Evolutionary conservation across 1,140 invertebrate genomes (phyloP).

Genomic region (Aphis gossypii): DNA sequence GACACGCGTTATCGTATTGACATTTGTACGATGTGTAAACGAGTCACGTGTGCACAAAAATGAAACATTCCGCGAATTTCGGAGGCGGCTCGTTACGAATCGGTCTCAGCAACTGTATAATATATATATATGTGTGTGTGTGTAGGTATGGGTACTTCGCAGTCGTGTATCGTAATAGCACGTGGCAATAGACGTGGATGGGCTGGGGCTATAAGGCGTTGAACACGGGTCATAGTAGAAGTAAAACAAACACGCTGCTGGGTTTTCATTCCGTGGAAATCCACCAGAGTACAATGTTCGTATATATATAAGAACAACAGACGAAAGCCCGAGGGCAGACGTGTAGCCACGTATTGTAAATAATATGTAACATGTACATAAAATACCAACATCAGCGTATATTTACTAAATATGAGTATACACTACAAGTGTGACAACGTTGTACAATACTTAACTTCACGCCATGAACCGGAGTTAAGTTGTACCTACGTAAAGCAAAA

Average conservation of each 20-base stretch:
- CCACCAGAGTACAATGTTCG: neutral
- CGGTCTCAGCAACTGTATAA: neutral
- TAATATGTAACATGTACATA: constrained; percentile 2
- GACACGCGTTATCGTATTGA: neutral
- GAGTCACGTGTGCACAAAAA: neutral
- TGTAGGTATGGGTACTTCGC: neutral
- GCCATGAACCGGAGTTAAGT: neutral
- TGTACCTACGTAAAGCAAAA: neutral
- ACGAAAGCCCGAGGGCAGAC: neutral
- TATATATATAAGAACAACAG: neutral
- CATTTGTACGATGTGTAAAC: neutral
- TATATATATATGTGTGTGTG: neutral
- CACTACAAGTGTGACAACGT: neutral
- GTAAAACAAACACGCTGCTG: neutral
- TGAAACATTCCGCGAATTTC: neutral
- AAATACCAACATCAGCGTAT: neutral
- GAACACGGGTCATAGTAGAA: neutral
- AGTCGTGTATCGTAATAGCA: neutral
- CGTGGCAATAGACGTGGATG: neutral
- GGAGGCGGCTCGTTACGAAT: neutral
- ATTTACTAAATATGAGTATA: neutral
- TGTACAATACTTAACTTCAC: neutral
- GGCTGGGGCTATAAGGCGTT: no score
- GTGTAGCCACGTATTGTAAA: neutral
- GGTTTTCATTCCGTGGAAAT: neutral